phyloP scores from a whole-genome alignment of 2,888 invertebrate genomes.

The Tipula unca region DNA sequence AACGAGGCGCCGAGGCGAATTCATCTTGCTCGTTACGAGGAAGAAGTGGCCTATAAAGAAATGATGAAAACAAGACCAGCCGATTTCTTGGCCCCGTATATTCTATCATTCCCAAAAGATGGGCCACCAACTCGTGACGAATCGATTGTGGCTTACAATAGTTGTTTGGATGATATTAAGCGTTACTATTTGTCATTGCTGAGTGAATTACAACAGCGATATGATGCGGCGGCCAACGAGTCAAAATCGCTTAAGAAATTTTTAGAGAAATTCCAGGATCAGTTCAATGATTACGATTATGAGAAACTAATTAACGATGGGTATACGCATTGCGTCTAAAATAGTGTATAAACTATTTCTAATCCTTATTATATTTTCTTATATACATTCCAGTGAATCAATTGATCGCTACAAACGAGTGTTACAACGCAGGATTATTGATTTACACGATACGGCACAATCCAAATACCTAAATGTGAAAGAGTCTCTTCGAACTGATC shows the following conservation, averaged over 20 bases:
- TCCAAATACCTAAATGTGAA: conserved; percentile 38
- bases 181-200: conserved; percentile 52
- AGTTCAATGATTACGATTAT: conserved; percentile 38
- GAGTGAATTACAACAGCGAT: conserved; percentile 54
- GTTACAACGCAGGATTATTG: conserved; percentile 37
- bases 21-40: conserved; percentile 41
- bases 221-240: conserved; percentile 50
- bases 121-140: conserved; percentile 30
- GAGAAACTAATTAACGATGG: conserved; percentile 35
- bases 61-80: conserved; percentile 45
- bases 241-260: conserved; percentile 36
- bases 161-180: conserved; percentile 60
- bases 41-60: conserved; percentile 38
- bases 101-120: conserved; percentile 43
- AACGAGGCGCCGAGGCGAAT: conserved; percentile 44
- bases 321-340: conserved; percentile 26
- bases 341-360: too few relatives aligned
- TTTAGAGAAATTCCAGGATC: conserved; percentile 36
- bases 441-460: conserved; percentile 38
- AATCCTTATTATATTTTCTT: neutral
- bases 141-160: conserved; percentile 33
- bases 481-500: conserved; percentile 33
- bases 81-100: conserved; percentile 52
- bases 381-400: conserved; percentile 25
- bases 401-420: conserved; percentile 39